These are phyloP conservation scores for Moxostoma hubbsi DNA, from an alignment of 2,797 vertebrate species.

Conservation along the genomic window DNA sequence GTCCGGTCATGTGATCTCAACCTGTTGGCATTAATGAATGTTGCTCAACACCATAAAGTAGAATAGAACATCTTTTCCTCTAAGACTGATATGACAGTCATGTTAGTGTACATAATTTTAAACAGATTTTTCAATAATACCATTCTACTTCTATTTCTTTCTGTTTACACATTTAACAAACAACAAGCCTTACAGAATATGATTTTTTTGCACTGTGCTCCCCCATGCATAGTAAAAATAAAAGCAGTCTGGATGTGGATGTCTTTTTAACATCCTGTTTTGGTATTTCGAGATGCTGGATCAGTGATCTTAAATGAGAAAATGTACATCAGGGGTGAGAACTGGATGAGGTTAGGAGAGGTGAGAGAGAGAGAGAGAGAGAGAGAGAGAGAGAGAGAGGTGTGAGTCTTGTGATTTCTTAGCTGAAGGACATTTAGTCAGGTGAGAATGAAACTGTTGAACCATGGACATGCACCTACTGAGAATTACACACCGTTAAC, in stretches of 20 bases:
- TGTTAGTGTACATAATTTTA: too few relatives aligned
- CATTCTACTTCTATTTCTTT: too few relatives aligned
- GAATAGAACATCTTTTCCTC: too few relatives aligned
- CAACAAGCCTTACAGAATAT: too few relatives aligned
- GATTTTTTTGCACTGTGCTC: neutral
- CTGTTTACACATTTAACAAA: too few relatives aligned
- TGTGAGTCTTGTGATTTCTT: constrained; percentile 42
- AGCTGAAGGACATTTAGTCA: constrained; percentile 72
- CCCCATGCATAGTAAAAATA: constrained; percentile 3
- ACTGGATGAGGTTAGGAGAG: constrained; percentile 16
- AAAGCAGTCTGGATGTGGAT: constrained; percentile 9
- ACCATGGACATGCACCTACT: constrained; percentile 55
- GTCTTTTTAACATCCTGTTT: constrained; percentile 10
- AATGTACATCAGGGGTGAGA: constrained; percentile 35
- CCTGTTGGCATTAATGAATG: too few relatives aligned
- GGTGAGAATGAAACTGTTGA: constrained; percentile 72
- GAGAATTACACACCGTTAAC: constrained; percentile 61
- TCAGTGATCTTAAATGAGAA: constrained; percentile 35
- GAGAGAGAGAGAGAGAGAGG: constrained; percentile 28
- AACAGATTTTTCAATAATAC: too few relatives aligned
- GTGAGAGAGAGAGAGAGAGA: constrained; percentile 16
- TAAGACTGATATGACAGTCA: too few relatives aligned
- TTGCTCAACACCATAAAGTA: too few relatives aligned
- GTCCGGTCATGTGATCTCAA: too few relatives aligned
- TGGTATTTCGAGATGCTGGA: constrained; percentile 29